Percentiles rank a stretch among this genome's conserved stretches.
Evolutionary conservation across 2,113 vertebrate genomes (phyloP).

Genomic region (Python bivittatus): DNA sequence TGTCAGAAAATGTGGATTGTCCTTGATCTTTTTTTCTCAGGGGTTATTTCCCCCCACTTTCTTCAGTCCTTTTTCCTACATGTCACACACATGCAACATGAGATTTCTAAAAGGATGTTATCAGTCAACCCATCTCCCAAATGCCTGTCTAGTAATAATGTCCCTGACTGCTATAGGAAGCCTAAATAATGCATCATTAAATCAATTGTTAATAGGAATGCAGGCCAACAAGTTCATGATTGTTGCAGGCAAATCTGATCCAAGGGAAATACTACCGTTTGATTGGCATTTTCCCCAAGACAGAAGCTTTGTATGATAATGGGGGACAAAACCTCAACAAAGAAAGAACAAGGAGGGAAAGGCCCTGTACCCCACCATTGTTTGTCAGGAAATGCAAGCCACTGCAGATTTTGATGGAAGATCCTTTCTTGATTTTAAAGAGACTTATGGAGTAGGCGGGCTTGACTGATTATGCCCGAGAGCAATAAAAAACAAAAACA

Average conservation of each 20-base stretch:
- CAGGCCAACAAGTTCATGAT: slow-evolving; percentile 66
- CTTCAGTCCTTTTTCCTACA: background rate
- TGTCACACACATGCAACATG: slow-evolving; percentile 42
- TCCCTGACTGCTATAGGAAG: slow-evolving; percentile 60
- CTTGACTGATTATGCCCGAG: background rate
- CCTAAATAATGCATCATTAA: slow-evolving; percentile 68
- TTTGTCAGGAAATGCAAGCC: background rate
- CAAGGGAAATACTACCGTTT: slow-evolving; percentile 32
- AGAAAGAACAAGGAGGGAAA: background rate
- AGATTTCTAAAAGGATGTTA: slow-evolving; percentile 53
- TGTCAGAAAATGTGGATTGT: background rate
- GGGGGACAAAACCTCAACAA: background rate
- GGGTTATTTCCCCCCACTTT: background rate
- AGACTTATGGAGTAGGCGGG: background rate
- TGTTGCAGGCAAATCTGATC: slow-evolving; percentile 33
- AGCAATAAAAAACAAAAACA: background rate
- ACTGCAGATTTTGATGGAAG: background rate
- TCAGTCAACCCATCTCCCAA: slow-evolving; percentile 68
- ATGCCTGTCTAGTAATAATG: slow-evolving; percentile 63
- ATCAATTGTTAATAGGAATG: slow-evolving; percentile 68
- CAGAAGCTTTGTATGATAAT: background rate
- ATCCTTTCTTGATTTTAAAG: slow-evolving; percentile 7
- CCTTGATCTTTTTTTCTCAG: background rate
- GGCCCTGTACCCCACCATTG: background rate
- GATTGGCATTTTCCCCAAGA: slow-evolving; percentile 18